Base-by-base conservation (phyloP, 2,113 vertebrate genomes). In the Rana temporaria region DNA sequence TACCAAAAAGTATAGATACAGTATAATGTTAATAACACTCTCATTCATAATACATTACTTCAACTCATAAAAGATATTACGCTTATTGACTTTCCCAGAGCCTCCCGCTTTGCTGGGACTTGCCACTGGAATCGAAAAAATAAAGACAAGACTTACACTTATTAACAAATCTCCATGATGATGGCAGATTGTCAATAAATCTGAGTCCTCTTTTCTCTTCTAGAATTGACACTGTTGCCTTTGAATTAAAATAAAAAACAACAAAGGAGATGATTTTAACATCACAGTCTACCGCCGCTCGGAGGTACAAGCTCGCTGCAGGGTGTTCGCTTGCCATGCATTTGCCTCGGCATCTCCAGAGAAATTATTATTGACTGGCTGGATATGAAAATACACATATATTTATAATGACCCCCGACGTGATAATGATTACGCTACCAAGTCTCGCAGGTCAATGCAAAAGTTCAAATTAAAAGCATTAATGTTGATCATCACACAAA, bases 1-100 rank as follows among this genome's bases (percentile, higher is more conserved):
- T 32, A 74, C 26, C 2, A 55, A 60, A 20, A 59, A 38, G 42
- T 48, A 34, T 60, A 60, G n/a, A 60, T 74, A 56, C 71, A 78
- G 60, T 78, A 66, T 65, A 20, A 59, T 68, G 57, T 63, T 72
- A 66, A 55, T 65, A 74, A 65, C 20, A 55, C 26, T 11, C 60
- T 65, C 42, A 74, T 82, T 74, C 56, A 74, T 74, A 79, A 79
- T 79, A 68, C 55, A 74, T 65, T 65, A 73, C 71, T 82, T 64
- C 20, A 20, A 12, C 26, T 82, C 60, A 82, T 64, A 65, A 82
- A 53, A 55, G 11, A 24, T 64, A 62, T 18, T 65, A 30, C 55
- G n/a, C 60, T 69, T 80, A 82, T 82, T 74, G 70, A 82, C 70
- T 55, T 65, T 64, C 7, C 24, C 19, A 15, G 18, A 17, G 59